Base-by-base conservation (phyloP, 64 coral and sea anemone species). In the Cladopsammia gracilis region DNA sequence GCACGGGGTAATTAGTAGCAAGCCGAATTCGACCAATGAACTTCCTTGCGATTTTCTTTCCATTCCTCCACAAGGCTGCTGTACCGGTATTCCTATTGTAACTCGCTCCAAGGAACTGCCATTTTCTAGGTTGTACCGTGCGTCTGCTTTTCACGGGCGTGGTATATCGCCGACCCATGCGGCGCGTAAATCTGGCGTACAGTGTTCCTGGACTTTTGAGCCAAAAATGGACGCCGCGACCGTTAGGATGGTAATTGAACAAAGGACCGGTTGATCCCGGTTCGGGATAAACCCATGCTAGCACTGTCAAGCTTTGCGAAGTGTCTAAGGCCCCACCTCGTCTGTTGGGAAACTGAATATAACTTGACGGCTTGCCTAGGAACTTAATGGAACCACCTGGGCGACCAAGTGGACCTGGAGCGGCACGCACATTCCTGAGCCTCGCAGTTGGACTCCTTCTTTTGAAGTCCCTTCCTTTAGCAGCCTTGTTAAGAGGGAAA, bases 1-100 rank as follows among this genome's bases (percentile, higher is more conserved):
- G 91, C 14, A 84, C 91, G 19, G 91, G 91, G 34, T 93, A 93
- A 45, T 93, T 93, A 9, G 91, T 93, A 8, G 91, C 71, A 23
- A 93, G 43, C 10, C 82, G 77, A 48, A 93, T 67, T 20, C 73
- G 54, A 23, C 82, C 82, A 11, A 93, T 85, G 20, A 71, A 86
- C 44, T 56, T 73, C 25, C 20, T 77, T 20, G 81, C 74, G 58
- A 93, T 75, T 42, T 73, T 71, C 58, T 26, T 86, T 19, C 91
- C 91, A 46, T 93, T 93, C 22, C 48, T 62, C 81, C 83, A 93
- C 42, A 93, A 43, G 7, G 47, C 73, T 14, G 72, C 91, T 20
- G 50, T 59, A 51, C 91, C 82, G 0, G 80, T 93, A 4, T 56
- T 86, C 5, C 54, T 75, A 7, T 87, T 59, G 48, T 93, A 93